These are phyloP conservation scores for Chlamydotis undulata DNA, from an alignment of 2,113 vertebrate genomes.

Conservation along the genomic window DNA sequence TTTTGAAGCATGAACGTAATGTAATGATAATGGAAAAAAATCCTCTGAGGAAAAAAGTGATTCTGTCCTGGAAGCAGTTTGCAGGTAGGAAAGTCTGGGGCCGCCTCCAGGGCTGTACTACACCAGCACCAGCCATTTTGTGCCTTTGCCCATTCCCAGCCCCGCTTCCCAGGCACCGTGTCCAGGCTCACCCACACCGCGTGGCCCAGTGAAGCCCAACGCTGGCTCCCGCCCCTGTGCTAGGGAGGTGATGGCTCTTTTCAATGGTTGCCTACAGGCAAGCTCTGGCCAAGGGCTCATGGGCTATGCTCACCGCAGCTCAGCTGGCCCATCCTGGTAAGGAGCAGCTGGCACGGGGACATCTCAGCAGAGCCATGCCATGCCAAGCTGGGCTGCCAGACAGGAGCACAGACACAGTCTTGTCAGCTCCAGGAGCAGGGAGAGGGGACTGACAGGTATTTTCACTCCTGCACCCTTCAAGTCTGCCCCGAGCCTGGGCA, in stretches of 20 bases:
- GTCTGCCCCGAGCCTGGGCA: background rate
- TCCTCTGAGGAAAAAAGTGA: background rate
- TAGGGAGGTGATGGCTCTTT: background rate
- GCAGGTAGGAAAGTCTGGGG: background rate
- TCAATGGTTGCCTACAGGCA: rapidly evolving
- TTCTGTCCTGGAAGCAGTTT: background rate
- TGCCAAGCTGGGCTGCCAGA: background rate
- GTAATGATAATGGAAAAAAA: background rate
- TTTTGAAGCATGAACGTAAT: background rate
- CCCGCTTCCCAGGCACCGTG: background rate
- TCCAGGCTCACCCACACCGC: background rate
- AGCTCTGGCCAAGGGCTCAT: rapidly evolving
- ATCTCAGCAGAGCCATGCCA: rapidly evolving
- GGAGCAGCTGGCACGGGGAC: background rate
- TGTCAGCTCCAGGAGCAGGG: background rate
- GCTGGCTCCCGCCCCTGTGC: background rate
- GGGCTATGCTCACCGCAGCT: rapidly evolving
- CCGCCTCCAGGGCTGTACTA: background rate
- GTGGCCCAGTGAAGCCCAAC: rapidly evolving
- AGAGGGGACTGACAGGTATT: background rate
- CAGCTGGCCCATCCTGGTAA: background rate
- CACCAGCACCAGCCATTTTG: background rate
- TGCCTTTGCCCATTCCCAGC: background rate
- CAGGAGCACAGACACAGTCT: background rate
- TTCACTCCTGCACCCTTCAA: background rate